Base-by-base conservation (phyloP, 2,888 invertebrate species). In the Apamea monoglypha region DNA sequence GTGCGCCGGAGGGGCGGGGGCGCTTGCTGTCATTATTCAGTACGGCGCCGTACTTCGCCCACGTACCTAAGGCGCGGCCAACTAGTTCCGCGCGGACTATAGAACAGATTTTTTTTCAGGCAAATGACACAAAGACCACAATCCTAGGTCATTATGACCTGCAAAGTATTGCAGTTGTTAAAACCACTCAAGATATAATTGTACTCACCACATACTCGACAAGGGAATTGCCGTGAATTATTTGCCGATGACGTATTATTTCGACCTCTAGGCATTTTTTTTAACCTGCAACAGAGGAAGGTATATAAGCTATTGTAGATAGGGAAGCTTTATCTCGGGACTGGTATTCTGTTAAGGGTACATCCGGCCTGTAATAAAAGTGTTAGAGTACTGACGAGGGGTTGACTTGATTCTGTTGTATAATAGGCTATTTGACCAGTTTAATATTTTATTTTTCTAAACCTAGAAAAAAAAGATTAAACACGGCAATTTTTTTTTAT, bases 151-250 rank as follows among this genome's bases (percentile, higher is more conserved):
- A 67, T 66, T 7, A 8, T 21, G n/a, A 64, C 14, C 29, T 21
- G 21, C 21, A 8, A 40, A 72, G 67, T 21, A 10, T 44, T 44
- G 12, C 25, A 44, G 32, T 47, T 47, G 18, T n/a, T 70, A 70
- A 47, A 69, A 18, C 12, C 25, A 32, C 29, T 47, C 44, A 47
- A 56, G 18, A 18, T 56, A n/a, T 61, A 21, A 36, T 66, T n/a
- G 50, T 78, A 92, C 95, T 93, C 85, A 87, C 98, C 98, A 91
- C 98, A 98, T 90, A 98, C 98, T 87, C 97, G 97, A 91, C 98
- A 98, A 0, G 98, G 98, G 92, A 98, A 98, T 78, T 98, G 97
- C 82, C 98, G 92, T 10, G 91, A 91, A 89, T 78, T 94, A 89
- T 87, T 94, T 18, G 94, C 91, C 40, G 92, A 87, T 53, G 94